Evolutionary conservation across 2,113 vertebrate species (phyloP).

Genomic region (Sturnira hondurensis): DNA sequence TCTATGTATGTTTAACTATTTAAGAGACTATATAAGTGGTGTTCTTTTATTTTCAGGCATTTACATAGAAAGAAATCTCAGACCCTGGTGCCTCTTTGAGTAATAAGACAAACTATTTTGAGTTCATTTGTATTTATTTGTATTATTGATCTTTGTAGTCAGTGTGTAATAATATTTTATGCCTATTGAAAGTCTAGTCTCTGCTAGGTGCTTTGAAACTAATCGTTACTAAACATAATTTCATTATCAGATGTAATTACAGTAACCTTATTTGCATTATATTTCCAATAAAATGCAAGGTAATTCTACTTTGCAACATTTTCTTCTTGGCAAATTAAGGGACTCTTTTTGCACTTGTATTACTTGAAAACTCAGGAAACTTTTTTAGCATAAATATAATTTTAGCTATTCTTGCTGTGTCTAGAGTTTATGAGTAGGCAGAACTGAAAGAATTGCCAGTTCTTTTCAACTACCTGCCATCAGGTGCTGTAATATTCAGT

Average conservation of each 20-base stretch:
- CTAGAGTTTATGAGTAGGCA: background rate
- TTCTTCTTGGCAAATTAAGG: background rate
- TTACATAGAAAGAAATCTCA: background rate
- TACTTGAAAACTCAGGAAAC: background rate
- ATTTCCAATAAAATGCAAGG: constrained; percentile 3
- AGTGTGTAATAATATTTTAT: background rate
- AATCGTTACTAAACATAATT: constrained; percentile 1
- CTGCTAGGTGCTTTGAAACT: background rate
- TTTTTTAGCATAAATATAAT: background rate
- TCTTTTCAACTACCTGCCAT: background rate
- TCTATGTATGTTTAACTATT: background rate
- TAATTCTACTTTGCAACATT: constrained; percentile 23
- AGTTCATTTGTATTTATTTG: constrained; percentile 6
- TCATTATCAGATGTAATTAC: background rate
- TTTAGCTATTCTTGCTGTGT: constrained; percentile 4
- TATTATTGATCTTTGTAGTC: background rate
- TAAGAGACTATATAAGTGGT: background rate
- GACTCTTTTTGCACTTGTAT: background rate
- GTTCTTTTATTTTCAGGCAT: background rate
- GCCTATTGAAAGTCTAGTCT: background rate
- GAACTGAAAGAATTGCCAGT: background rate
- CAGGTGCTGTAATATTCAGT: background rate
- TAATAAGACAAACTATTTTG: constrained; percentile 9
- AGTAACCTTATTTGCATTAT: background rate
- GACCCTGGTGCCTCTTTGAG: background rate